Conservation (phyloP, 2,797 vertebrate genomes). For the Aviceda leuphotes region DNA sequence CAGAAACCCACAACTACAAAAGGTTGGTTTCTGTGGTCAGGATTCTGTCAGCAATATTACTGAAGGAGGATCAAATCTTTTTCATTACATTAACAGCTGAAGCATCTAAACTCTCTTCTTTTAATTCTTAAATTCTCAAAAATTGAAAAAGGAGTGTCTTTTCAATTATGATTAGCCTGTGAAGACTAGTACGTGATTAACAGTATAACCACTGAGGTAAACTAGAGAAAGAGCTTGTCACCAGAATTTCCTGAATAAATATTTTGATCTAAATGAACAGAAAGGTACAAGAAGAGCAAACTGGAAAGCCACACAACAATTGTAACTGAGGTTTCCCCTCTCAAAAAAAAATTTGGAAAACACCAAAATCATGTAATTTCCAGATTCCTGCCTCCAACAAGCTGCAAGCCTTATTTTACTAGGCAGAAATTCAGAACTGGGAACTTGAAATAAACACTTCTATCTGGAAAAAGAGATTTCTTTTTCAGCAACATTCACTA, state of each 20-base stretch:
- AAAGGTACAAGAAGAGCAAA: neutral
- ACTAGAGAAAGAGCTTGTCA: neutral
- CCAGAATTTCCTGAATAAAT: neutral
- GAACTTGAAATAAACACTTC: neutral
- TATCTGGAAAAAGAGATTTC: neutral
- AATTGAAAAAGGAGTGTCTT: neutral
- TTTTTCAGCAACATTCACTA: neutral
- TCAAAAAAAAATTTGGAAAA: neutral
- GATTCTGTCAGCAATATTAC: neutral
- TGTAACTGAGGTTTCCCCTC: neutral
- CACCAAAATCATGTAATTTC: neutral
- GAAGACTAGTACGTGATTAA: neutral
- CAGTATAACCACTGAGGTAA: neutral
- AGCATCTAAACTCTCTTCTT: neutral
- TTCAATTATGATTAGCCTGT: neutral
- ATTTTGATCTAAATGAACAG: neutral
- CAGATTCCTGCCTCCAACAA: neutral
- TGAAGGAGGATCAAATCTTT: neutral
- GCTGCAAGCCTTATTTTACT: neutral
- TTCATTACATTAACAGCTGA: neutral
- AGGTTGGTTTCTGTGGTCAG: neutral
- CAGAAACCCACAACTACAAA: neutral
- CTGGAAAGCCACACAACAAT: neutral
- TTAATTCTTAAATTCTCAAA: neutral
- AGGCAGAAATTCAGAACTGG: neutral